Base-by-base conservation (phyloP, 2,113 vertebrate species). In the Todiramphus chloris region DNA sequence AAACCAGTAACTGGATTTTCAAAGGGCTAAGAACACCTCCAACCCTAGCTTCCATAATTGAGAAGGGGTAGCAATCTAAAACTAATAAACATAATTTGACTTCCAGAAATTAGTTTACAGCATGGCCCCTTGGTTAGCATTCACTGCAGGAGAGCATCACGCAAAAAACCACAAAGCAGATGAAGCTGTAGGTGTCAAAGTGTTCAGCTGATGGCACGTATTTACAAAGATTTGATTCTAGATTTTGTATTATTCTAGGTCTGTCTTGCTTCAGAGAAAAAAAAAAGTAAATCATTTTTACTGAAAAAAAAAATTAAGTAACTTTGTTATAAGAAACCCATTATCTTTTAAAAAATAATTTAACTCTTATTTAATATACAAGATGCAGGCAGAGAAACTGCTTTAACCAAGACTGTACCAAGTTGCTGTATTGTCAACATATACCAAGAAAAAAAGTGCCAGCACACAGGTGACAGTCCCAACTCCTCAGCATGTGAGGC, bases 31-130 rank as follows among this genome's bases (percentile, higher is more conserved):
- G 33, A 53, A 39, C 58, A 68, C 5, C 43, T 55, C 64, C 64
- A 15, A 28, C 55, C 33, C 1, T 3, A 63, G 30, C 21, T 39
- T 44, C 1, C 1, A 5, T 25, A 28, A 27, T 0, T 30, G 25
- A 28, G 24, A 68, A 9, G 20, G 4, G 6, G 16, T 4, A 74
- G 31, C 46, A 79, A 56, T 69, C 76, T 25, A 60, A 62, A 92
- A 55, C 4, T 7, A 30, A 62, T 58, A 46, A 64, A 43, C 48
- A 3, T 10, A 39, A 5, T 20, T 46, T 13, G 35, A 90, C 59
- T 73, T 46, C n/a, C 23, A 93, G 48, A 93, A 85, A 79, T 63
- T 21, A 59, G n/a, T 67, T 44, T 15, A 56, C 6, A 86, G 43
- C 55, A 44, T 4, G 19, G n/a, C 28, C 25, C 41, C 78, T 66